Evolutionary conservation across 1,140 invertebrate genomes (phyloP), one percentile per base, ranked within the genome.

Genomic region (Diploscapter pachys): DNA sequence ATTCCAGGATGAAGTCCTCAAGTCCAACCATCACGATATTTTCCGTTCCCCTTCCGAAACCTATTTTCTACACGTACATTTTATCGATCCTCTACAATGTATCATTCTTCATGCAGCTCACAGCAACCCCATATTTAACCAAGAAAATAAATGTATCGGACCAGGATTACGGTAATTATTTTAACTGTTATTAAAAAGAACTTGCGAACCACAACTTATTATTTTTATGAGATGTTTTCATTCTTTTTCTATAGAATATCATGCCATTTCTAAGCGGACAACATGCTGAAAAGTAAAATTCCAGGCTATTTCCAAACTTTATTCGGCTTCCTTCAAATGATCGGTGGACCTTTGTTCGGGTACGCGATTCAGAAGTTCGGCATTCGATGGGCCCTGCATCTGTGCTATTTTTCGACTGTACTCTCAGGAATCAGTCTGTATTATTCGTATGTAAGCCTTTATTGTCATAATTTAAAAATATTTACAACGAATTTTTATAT

Each of bases 51-150:
- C 48, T 68, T 6, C 66, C 66, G n/a, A 56, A 67, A 8, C 73
- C 73, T 57, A 82, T 78, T 81, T 76, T 62, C 4, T 63, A 77
- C 48, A 78, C 77, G 6, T 78, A 77, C 68, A 48, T 72, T 52
- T 62, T 78, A 3, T 51, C 68, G 52, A 68, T 78, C 50, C 64
- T 78, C 65, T 78, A 78, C 75, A 78, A 78, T 78, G 53, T 78
- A 13, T 65, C 68, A n/a, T 78, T 78, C 65, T 78, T 76, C 53
- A 66, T 78, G 31, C 77, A 78, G 70, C 70, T 78, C n/a, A 67
- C 71, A 52, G 59, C 73, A 4, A 72, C 64, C 6, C 77, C 77
- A 4, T 78, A 78, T 52, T n/a, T 78, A 5, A 54, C 68, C 13
- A 78, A 78, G 51, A 54, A 65, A 4, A 59, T 78, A 3, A 31